A percentile compares a stretch with the other conserved stretches of the same genome.
Conservation (phyloP, 2,888 invertebrate genomes). For the Gymnoscelis rufifasciata region DNA sequence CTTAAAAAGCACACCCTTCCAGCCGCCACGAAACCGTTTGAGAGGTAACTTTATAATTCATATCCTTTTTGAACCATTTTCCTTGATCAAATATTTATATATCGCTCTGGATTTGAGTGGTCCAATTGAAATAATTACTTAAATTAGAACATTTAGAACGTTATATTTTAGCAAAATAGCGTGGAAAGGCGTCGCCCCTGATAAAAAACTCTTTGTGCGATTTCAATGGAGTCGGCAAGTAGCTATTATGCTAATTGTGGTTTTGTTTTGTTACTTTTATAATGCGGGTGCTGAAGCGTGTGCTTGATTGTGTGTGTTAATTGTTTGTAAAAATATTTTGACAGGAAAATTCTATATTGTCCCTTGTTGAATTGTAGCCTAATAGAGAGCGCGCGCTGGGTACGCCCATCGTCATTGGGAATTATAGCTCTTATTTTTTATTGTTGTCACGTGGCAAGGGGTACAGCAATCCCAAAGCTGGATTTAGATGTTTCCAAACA, state of each 20-base stretch:
- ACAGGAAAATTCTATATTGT: conserved; percentile 69
- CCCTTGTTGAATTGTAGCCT: conserved; percentile 68
- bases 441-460: conserved; percentile 59
- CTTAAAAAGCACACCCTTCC: conserved; percentile 60
- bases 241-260: conserved; percentile 78
- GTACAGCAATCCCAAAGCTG: not conserved
- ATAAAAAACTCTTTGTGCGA: conserved; percentile 26
- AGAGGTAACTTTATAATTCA: conserved; percentile 72
- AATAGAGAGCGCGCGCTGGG: conserved; percentile 55
- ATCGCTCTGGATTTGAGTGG: conserved; percentile 56
- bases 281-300: conserved; percentile 50
- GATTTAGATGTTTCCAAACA: too few species aligned
- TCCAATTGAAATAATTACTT: conserved; percentile 58
- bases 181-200: conserved; percentile 15
- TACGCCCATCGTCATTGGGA: conserved; percentile 63
- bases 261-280: conserved; percentile 66
- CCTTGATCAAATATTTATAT: conserved; percentile 68
- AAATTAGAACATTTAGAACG: conserved; percentile 30
- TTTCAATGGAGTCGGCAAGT: conserved; percentile 46
- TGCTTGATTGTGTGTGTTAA: conserved; percentile 48
- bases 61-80: conserved; percentile 71
- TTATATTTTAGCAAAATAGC: conserved; percentile 3
- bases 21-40: conserved; percentile 48
- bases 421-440: conserved; percentile 70
- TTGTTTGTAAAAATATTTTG: conserved; percentile 78